These are phyloP conservation scores for Setophaga coronata DNA, from an alignment of 2,113 vertebrate genomes.

Conservation along the genomic window DNA sequence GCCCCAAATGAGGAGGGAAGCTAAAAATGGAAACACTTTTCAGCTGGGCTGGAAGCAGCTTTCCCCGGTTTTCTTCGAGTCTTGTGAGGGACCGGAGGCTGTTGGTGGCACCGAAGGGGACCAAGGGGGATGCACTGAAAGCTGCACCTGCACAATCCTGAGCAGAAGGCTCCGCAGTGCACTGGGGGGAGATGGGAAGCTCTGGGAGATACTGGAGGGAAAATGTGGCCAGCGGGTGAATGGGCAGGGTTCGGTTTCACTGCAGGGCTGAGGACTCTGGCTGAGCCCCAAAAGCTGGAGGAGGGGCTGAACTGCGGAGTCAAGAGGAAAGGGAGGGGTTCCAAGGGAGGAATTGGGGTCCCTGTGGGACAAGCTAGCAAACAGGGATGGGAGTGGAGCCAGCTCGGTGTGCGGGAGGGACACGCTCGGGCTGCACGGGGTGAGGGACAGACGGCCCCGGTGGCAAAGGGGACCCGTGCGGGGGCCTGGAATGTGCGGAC, in stretches of 20 bases:
- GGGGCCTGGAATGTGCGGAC: rapidly evolving
- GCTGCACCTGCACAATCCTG: too few relatives aligned
- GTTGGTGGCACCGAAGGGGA: too few relatives aligned
- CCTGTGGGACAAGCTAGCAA: background rate
- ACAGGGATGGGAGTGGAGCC: background rate
- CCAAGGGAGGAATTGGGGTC: background rate
- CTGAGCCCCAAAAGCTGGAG: background rate
- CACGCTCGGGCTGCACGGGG: background rate
- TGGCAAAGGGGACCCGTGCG: background rate
- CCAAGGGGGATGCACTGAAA: too few relatives aligned
- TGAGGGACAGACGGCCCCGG: background rate
- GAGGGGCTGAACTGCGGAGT: too few relatives aligned
- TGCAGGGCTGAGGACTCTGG: too few relatives aligned
- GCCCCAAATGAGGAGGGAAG: background rate
- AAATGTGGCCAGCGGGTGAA: background rate
- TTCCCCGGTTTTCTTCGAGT: rapidly evolving
- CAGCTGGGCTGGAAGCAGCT: background rate
- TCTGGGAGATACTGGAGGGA: background rate
- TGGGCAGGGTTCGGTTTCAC: background rate
- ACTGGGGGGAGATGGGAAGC: background rate
- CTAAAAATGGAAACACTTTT: background rate
- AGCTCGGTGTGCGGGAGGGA: too few relatives aligned
- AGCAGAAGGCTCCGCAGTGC: background rate
- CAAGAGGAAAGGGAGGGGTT: too few relatives aligned
- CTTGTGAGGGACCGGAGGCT: background rate